Conservation (phyloP, 2,888 invertebrate genomes). For the Cynaeus angustus region DNA sequence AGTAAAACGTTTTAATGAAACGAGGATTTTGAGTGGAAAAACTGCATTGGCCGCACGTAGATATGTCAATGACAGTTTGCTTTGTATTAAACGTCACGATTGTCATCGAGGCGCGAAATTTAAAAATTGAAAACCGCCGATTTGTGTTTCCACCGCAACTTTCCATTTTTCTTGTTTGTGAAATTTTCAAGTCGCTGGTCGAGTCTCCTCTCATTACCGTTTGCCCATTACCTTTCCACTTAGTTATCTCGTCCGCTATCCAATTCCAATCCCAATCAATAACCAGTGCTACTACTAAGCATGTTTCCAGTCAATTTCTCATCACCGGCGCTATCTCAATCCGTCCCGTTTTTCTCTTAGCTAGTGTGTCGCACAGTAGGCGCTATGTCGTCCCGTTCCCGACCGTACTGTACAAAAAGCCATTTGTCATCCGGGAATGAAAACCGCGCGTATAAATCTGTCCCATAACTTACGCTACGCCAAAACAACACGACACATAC, state of each 20-base stretch:
- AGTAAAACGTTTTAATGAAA: neutral
- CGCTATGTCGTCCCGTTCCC: constrained; percentile 54
- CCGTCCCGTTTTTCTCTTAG: constrained; percentile 11
- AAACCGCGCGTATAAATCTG: constrained; percentile 69
- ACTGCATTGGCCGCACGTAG: too few species aligned
- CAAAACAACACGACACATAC: constrained; percentile 70
- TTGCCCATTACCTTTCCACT: constrained; percentile 12
- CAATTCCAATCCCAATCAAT: constrained; percentile 15
- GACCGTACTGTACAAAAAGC: constrained; percentile 58
- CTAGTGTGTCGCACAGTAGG: constrained; percentile 62
- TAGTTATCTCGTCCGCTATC: constrained; percentile 15
- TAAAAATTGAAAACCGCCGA: too few species aligned
- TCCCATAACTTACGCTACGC: constrained; percentile 69
- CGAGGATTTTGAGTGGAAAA: too few species aligned
- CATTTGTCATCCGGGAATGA: constrained; percentile 67
- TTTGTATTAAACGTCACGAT: too few species aligned
- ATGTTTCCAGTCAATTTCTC: constrained; percentile 17
- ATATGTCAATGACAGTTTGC: too few species aligned
- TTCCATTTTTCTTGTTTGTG: neutral
- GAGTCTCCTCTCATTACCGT: constrained; percentile 6
- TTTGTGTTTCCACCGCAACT: neutral
- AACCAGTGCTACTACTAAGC: constrained; percentile 11
- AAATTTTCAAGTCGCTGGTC: constrained; percentile 2
- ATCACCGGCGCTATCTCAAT: constrained; percentile 16
- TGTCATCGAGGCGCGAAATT: too few species aligned